Conservation (phyloP, 2,797 vertebrate genomes). For the Lagodon rhomboides region DNA sequence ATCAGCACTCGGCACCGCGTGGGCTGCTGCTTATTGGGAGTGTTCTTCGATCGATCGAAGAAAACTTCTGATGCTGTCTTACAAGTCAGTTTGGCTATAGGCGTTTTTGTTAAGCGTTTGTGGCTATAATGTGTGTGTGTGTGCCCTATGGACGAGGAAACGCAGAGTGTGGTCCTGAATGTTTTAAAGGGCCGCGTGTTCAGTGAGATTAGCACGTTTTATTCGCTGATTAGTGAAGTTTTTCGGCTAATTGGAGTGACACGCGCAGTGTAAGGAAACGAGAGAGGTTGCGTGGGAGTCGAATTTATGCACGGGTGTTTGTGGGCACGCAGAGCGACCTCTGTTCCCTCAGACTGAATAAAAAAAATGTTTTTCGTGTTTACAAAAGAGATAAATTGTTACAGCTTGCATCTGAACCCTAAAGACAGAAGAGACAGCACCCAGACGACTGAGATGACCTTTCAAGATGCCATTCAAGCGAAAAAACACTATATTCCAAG, state of each 20-base stretch:
- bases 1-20: constrained; percentile 48
- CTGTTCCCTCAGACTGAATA: constrained; percentile 37
- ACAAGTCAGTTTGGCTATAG: constrained; percentile 64
- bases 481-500: not conserved
- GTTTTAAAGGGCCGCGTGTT: constrained; percentile 51
- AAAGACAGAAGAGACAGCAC: not conserved
- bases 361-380: constrained; percentile 26
- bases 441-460: not conserved
- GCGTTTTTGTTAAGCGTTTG: constrained; percentile 54
- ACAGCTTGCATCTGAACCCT: constrained; percentile 4
- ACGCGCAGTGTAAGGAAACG: constrained; percentile 8
- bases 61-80: constrained; percentile 61
- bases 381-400: constrained; percentile 3
- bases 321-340: constrained; percentile 29
- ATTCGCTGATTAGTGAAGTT: constrained; percentile 51
- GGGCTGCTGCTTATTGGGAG: constrained; percentile 68
- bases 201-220: constrained; percentile 50
- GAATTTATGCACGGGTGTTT: constrained; percentile 44
- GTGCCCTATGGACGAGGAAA: constrained; percentile 48
- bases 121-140: constrained; percentile 24
- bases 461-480: not conserved
- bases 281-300: constrained; percentile 35
- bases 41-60: constrained; percentile 61
- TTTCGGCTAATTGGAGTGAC: constrained; percentile 25
- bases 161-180: constrained; percentile 48